A percentile compares a stretch with the other conserved stretches of the same genome.
phyloP scores from a whole-genome alignment of 2,113 vertebrate genomes.

The Ceyx melanurus region DNA sequence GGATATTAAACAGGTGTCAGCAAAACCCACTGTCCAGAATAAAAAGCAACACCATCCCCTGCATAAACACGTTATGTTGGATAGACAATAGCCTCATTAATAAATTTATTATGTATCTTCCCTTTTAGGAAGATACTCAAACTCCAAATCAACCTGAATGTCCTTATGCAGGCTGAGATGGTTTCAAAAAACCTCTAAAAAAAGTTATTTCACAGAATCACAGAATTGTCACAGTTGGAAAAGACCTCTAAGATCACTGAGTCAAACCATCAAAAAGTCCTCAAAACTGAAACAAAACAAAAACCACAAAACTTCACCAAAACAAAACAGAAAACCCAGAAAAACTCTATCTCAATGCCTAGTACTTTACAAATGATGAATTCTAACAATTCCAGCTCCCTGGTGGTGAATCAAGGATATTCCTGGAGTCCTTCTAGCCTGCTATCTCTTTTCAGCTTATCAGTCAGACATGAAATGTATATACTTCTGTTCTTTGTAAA shows the following conservation, averaged over 20 bases:
- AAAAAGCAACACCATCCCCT: background rate
- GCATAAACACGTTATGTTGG: background rate
- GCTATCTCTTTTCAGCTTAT: conserved; percentile 32
- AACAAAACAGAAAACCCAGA: too few relatives aligned
- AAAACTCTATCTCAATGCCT: background rate
- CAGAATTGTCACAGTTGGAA: too few relatives aligned
- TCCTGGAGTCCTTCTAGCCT: conserved; percentile 22
- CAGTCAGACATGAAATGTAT: background rate
- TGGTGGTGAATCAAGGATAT: conserved; percentile 30
- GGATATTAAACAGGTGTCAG: background rate
- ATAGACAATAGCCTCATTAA: background rate
- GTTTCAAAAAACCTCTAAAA: background rate
- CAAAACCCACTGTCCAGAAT: background rate
- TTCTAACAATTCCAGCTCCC: conserved; percentile 24
- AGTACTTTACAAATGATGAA: conserved; percentile 1
- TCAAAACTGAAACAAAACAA: too few relatives aligned
- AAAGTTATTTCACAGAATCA: background rate
- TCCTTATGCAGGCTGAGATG: background rate
- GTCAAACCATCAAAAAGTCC: too few relatives aligned
- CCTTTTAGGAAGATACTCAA: background rate
- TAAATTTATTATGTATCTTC: background rate
- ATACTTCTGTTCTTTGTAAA: background rate
- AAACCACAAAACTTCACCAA: too few relatives aligned
- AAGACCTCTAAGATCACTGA: too few relatives aligned
- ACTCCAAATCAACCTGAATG: background rate